Evolutionary conservation across 1,140 invertebrate genomes (phyloP).

Genomic region (Mycetomoellerius zeteki): DNA sequence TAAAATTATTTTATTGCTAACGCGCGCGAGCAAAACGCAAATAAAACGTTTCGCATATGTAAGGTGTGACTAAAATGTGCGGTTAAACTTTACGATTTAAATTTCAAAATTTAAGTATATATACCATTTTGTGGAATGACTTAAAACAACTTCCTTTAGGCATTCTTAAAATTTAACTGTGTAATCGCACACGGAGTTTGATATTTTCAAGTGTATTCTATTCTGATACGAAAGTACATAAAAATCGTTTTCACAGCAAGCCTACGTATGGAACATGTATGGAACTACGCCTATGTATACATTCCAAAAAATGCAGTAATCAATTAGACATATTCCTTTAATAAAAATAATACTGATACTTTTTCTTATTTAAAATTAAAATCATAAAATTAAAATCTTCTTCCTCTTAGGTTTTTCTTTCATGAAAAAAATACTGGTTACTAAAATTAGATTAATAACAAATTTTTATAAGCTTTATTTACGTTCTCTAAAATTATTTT

Average conservation of each 20-base stretch:
- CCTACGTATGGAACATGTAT: conserved; percentile 15
- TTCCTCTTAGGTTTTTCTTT: neutral
- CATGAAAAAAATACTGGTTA: neutral
- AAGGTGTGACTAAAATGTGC: conserved; percentile 11
- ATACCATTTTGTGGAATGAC: neutral
- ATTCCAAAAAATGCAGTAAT: conserved; percentile 36
- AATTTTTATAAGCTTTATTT: conserved; percentile 1
- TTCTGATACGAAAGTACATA: conserved; percentile 23
- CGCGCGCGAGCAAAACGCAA: conserved; percentile 18
- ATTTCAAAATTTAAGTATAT: conserved; percentile 18
- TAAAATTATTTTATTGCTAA: conserved; percentile 55
- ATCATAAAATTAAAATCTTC: neutral
- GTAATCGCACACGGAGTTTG: neutral
- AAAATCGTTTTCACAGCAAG: conserved; percentile 33
- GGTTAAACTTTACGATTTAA: neutral
- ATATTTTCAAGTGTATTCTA: conserved; percentile 16
- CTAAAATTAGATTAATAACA: conserved; percentile 27
- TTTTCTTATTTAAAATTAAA: conserved; percentile 1
- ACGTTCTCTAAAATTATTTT: neutral
- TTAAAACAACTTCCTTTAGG: conserved; percentile 23
- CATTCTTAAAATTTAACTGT: conserved; percentile 17
- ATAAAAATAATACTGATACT: neutral
- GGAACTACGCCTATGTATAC: conserved; percentile 27
- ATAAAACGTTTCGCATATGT: conserved; percentile 2
- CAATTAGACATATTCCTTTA: conserved; percentile 35